Evolutionary conservation across 2,888 invertebrate genomes (phyloP).

Genomic region (Seira ritae): DNA sequence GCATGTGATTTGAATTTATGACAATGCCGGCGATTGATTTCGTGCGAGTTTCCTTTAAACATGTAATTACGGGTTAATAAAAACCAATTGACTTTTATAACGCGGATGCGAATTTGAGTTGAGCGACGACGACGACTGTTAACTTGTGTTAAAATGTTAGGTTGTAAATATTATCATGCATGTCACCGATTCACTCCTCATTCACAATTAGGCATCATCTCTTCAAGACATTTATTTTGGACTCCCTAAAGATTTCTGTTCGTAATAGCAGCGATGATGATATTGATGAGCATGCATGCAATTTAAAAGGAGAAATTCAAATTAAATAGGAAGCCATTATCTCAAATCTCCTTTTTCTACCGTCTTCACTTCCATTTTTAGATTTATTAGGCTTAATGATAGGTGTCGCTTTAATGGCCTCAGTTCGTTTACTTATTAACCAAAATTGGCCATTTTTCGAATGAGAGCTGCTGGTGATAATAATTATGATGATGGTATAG

Average conservation of each 20-base stretch:
- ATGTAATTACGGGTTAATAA: conserved; percentile 7
- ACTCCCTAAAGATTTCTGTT: no score
- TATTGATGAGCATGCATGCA: no score
- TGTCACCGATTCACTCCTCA: no score
- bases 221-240: no score
- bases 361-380: conserved; percentile 13
- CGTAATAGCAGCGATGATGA: no score
- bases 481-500: no score
- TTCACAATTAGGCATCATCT: no score
- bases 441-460: conserved; percentile 12
- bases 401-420: conserved; percentile 15
- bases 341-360: not conserved
- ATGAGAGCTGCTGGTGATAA: no score
- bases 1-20: conserved; percentile 2
- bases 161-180: no score
- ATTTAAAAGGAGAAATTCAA: no score
- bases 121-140: not conserved
- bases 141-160: no score
- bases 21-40: not conserved
- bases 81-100: conserved; percentile 41
- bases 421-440: conserved; percentile 5
- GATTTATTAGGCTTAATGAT: conserved; percentile 17
- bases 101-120: conserved; percentile 45
- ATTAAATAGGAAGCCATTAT: no score
- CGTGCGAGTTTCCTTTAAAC: not conserved